Percentiles rank a stretch among this genome's conserved stretches.
Conservation (phyloP, 2,113 vertebrate genomes). For the Brachyistius frenatus region DNA sequence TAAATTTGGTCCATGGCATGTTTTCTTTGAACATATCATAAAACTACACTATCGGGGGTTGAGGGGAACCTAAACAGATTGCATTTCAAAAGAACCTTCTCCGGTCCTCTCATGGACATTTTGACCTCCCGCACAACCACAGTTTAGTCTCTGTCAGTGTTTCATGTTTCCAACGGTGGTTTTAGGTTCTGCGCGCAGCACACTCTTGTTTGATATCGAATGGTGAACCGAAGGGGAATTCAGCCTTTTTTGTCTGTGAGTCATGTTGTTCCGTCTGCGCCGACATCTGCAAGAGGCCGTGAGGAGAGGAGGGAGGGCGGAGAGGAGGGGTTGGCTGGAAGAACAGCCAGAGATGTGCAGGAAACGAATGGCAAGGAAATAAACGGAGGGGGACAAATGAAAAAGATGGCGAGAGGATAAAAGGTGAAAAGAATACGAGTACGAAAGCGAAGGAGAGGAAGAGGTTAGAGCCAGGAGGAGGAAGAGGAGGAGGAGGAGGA, state of each 20-base stretch:
- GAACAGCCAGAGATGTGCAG: slow-evolving; percentile 1
- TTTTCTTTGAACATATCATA: no score
- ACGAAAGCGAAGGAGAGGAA: no score
- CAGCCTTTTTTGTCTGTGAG: slow-evolving; percentile 38
- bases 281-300: slow-evolving; percentile 51
- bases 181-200: slow-evolving; percentile 17
- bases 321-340: neutral
- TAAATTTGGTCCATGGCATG: no score
- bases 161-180: slow-evolving; percentile 35
- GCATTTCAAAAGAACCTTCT: slow-evolving; percentile 37
- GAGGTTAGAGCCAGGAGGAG: no score
- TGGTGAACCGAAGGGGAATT: slow-evolving; percentile 53
- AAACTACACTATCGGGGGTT: no score
- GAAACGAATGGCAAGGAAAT: no score
- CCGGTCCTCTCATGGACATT: slow-evolving; percentile 12
- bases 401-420: no score
- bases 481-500: neutral
- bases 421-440: no score
- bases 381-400: no score
- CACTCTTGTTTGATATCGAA: slow-evolving; percentile 48
- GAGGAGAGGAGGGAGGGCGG: neutral
- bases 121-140: slow-evolving; percentile 24
- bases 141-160: slow-evolving; percentile 34
- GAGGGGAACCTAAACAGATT: slow-evolving; percentile 1
- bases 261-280: slow-evolving; percentile 60